Evolutionary conservation across 2,113 vertebrate species (phyloP).

Genomic region (Leptodactylus fuscus): DNA sequence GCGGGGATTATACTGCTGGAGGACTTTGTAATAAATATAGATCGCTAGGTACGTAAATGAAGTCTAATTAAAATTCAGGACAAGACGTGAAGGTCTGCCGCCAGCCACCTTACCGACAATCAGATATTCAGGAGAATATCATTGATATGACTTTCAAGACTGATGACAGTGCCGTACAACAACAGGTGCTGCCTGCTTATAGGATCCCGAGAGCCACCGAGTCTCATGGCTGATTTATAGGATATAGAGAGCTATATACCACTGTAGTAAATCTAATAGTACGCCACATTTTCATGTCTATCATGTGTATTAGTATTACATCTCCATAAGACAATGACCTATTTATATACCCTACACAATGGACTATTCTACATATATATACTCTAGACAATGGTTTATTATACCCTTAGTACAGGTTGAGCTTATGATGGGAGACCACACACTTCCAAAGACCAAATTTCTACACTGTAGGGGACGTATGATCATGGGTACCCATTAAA

Average conservation of each 20-base stretch:
- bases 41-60: background rate
- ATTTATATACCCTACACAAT: no score
- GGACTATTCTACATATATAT: no score
- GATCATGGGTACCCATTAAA: no score
- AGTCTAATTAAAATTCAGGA: constrained; percentile 4
- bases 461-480: no score
- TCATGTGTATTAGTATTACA: no score
- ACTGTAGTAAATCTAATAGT: no score
- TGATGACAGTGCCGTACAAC: background rate
- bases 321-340: no score
- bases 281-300: no score
- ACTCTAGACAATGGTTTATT: no score
- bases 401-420: background rate
- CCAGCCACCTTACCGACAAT: background rate
- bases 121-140: constrained; percentile 11
- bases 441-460: no score
- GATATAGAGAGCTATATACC: no score
- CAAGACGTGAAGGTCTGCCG: constrained; percentile 4
- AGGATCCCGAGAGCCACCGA: background rate
- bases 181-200: background rate
- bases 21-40: constrained; percentile 2
- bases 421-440: background rate
- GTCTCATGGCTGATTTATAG: background rate
- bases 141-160: constrained; percentile 25
- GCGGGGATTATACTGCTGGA: background rate